Percentiles rank a stretch among this genome's conserved stretches.
Conservation (phyloP, 1,140 invertebrate genomes). For the Conus ventricosus region DNA sequence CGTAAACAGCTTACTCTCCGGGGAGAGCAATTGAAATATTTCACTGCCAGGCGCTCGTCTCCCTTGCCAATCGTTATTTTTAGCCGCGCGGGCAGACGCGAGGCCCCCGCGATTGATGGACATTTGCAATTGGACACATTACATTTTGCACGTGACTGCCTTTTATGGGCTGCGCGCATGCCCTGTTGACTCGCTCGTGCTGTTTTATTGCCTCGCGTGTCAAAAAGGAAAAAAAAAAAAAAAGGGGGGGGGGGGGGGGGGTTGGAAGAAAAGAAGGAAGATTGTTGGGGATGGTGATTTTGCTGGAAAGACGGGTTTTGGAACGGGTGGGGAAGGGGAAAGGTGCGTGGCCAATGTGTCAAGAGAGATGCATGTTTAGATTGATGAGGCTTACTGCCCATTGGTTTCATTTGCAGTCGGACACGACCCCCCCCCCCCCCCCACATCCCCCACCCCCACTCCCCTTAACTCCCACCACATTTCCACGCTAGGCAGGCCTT, state of each 20-base stretch:
- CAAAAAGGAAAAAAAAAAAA: background rate
- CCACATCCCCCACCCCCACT: background rate
- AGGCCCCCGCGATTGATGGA: background rate
- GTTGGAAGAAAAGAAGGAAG: background rate
- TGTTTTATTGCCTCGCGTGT: slow-evolving; percentile 12
- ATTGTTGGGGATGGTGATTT: background rate
- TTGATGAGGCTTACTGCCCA: background rate
- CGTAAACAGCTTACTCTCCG: slow-evolving; percentile 17
- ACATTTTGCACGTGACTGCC: slow-evolving; percentile 16
- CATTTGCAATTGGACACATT: slow-evolving; percentile 29
- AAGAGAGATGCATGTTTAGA: background rate
- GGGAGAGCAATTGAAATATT: slow-evolving; percentile 20
- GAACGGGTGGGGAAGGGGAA: background rate
- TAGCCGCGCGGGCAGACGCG: background rate
- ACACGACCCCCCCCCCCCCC: slow-evolving; percentile 21
- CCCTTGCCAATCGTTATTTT: slow-evolving; percentile 14
- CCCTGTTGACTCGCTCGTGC: background rate
- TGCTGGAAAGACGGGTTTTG: background rate
- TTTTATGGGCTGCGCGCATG: slow-evolving; percentile 32
- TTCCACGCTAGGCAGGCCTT: too few relatives aligned
- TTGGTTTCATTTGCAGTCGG: background rate
- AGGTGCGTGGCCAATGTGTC: background rate
- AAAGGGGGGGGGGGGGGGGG: too few relatives aligned
- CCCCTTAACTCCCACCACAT: too few relatives aligned
- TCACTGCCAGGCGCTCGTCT: background rate